Evolutionary conservation across 2,113 vertebrate species (phyloP).

Genomic region (Myocastor coypus): DNA sequence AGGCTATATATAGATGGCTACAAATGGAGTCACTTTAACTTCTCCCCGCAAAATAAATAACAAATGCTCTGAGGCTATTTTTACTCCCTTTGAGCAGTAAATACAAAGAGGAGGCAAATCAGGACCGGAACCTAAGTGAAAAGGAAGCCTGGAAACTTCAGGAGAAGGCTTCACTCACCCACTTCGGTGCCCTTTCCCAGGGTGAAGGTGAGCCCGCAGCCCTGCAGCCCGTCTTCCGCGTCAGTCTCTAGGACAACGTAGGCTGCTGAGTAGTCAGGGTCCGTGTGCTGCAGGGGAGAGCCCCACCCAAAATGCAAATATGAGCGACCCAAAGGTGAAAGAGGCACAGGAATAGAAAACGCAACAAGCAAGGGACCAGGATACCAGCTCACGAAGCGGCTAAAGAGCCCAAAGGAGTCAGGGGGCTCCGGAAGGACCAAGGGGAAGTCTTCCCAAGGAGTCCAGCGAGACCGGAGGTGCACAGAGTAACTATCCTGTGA

Average conservation of each 20-base stretch:
- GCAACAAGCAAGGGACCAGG: background rate
- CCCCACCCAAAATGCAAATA: background rate
- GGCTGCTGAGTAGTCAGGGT: constrained; percentile 92
- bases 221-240: constrained; percentile 80
- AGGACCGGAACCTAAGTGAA: background rate
- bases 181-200: constrained; percentile 93
- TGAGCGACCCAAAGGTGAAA: background rate
- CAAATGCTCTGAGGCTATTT: background rate
- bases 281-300: constrained; percentile 87
- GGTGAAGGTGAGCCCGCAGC: constrained; percentile 92
- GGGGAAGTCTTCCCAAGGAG: background rate
- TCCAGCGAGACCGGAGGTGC: background rate
- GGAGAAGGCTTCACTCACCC: constrained; percentile 83
- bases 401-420: background rate
- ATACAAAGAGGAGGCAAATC: background rate
- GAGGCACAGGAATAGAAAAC: background rate
- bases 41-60: constrained; percentile 18
- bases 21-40: background rate
- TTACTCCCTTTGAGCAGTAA: background rate
- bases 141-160: background rate
- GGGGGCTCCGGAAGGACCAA: background rate
- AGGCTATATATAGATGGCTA: background rate
- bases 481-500: background rate
- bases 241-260: constrained; percentile 91
- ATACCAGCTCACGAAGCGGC: background rate